phyloP scores from a whole-genome alignment of 92 coral and sea anemone genomes.

The Parazoanthus darwini region DNA sequence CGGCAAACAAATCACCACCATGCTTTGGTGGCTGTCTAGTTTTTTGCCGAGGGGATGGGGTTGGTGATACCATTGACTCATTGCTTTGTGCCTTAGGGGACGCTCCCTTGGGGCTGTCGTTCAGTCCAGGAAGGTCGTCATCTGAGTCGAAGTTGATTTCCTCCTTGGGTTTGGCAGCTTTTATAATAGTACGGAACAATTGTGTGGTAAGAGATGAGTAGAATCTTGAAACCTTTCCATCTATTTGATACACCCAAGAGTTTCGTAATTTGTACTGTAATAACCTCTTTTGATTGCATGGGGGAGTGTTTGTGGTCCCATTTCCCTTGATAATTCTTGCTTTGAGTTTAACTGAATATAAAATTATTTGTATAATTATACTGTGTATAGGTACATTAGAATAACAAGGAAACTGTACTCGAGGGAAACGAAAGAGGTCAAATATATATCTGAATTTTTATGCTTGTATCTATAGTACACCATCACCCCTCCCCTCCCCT shows the following conservation, averaged over 20 bases:
- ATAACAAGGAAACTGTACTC: no score
- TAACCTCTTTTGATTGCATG: no score
- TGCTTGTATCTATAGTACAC: no score
- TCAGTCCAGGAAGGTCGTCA: slow-evolving; percentile 87
- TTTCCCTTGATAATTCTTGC: no score
- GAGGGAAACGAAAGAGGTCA: no score
- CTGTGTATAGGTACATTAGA: no score
- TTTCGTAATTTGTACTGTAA: no score
- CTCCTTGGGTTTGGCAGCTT: slow-evolving; percentile 57
- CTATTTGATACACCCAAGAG: neutral
- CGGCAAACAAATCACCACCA: slow-evolving; percentile 82
- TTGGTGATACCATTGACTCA: slow-evolving; percentile 24
- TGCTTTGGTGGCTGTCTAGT: slow-evolving; percentile 25
- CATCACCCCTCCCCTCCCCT: no score
- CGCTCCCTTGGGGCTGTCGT: slow-evolving; percentile 57
- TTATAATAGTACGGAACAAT: neutral
- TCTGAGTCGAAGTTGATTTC: slow-evolving; percentile 89
- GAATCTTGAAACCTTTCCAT: neutral
- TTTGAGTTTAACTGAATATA: no score
- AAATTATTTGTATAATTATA: no score
- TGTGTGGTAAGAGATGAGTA: neutral
- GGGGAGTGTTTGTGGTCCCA: no score
- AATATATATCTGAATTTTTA: no score
- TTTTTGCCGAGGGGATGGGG: slow-evolving; percentile 34
- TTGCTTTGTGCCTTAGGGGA: slow-evolving; percentile 34